These are phyloP conservation scores for Abrostola triplasia DNA, from an alignment of 2,888 invertebrate genomes.

Conservation along the genomic window DNA sequence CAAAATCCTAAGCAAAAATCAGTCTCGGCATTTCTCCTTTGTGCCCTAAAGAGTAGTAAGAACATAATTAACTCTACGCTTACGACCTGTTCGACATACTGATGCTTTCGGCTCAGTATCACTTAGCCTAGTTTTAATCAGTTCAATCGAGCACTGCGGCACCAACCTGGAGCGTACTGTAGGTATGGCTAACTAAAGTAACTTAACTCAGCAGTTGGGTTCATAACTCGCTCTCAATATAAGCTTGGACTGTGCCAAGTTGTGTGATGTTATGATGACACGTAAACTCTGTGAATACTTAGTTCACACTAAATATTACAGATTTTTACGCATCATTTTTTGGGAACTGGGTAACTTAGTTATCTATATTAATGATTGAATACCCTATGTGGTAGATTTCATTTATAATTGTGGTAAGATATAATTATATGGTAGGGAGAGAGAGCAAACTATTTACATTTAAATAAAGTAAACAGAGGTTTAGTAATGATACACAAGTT, in stretches of 20 bases:
- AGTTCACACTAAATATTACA: slow-evolving; percentile 50
- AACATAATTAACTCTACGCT: background rate
- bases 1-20: no score
- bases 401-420: no score
- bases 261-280: slow-evolving; percentile 24
- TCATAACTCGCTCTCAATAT: slow-evolving; percentile 1
- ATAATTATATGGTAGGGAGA: no score
- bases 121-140: slow-evolving; percentile 29
- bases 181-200: background rate
- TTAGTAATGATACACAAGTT: no score
- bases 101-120: slow-evolving; percentile 14
- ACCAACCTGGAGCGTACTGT: background rate
- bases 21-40: no score
- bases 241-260: slow-evolving; percentile 40
- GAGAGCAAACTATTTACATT: slow-evolving; percentile 4
- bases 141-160: slow-evolving; percentile 19
- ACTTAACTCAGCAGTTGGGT: background rate
- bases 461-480: background rate
- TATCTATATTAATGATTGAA: no score
- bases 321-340: slow-evolving; percentile 17
- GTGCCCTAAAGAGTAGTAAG: no score
- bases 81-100: background rate
- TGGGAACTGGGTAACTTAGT: no score
- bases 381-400: no score
- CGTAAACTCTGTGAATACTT: slow-evolving; percentile 44